These are phyloP conservation scores for Cephus sareptanus DNA, from an alignment of 2,888 invertebrate genomes.

Conservation along the genomic window DNA sequence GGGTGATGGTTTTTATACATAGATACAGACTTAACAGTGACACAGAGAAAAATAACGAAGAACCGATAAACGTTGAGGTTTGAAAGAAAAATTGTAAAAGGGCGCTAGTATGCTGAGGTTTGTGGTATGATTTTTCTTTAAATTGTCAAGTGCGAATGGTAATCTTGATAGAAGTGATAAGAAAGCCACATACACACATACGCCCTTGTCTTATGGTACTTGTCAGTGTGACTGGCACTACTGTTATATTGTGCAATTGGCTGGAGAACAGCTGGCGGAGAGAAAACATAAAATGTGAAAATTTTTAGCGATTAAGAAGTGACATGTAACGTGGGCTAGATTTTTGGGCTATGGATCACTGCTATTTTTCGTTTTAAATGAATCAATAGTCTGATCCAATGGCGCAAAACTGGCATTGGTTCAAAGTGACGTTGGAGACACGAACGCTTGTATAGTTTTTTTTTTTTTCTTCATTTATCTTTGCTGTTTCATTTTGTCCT, in stretches of 20 bases:
- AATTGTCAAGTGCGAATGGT: slow-evolving; percentile 4
- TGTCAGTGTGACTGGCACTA: no score
- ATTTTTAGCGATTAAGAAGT: neutral
- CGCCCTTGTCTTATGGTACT: no score
- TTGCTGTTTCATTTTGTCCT: slow-evolving; percentile 4
- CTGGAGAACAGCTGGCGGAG: neutral
- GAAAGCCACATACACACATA: neutral
- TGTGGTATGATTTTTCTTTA: slow-evolving; percentile 9
- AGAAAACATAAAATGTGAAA: neutral
- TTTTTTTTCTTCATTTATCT: slow-evolving; percentile 26
- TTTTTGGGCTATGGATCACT: neutral
- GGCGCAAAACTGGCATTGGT: slow-evolving; percentile 54
- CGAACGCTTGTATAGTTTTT: slow-evolving; percentile 47
- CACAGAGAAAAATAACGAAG: no score
- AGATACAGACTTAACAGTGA: no score
- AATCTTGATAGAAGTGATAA: neutral
- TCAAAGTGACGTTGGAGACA: slow-evolving; percentile 61
- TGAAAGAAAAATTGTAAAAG: slow-evolving; percentile 18
- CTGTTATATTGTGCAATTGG: no score
- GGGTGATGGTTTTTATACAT: no score
- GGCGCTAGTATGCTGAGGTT: slow-evolving; percentile 11
- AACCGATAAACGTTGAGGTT: neutral
- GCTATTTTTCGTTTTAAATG: neutral
- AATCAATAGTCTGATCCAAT: slow-evolving; percentile 23
- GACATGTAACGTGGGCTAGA: no score